Conservation (phyloP, 2,797 vertebrate genomes). For the Mus minutoides region DNA sequence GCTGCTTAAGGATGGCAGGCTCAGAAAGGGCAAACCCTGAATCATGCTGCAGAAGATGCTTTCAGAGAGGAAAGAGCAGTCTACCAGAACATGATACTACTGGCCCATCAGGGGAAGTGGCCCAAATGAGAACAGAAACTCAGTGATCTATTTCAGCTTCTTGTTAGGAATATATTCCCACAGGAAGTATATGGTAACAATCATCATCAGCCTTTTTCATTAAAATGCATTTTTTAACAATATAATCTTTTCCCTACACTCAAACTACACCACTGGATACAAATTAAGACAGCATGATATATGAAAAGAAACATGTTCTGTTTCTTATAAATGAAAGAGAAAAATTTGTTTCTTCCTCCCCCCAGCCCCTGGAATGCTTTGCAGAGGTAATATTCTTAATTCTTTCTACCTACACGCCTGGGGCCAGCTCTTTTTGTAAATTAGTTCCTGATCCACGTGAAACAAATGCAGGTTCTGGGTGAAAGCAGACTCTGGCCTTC, state of each 20-base stretch:
- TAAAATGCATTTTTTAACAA: background rate
- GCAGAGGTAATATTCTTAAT: constrained; percentile 38
- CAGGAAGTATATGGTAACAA: background rate
- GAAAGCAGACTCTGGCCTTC: background rate
- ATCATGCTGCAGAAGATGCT: background rate
- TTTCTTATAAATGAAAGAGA: background rate
- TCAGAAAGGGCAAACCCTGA: background rate
- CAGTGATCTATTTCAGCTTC: background rate
- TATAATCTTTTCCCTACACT: background rate
- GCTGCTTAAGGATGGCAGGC: background rate
- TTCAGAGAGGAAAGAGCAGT: background rate
- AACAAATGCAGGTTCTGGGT: background rate
- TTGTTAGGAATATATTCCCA: background rate
- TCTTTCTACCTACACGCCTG: background rate
- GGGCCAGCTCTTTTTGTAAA: constrained; percentile 24
- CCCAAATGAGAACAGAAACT: background rate
- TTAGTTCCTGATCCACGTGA: constrained; percentile 48
- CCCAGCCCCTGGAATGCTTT: constrained; percentile 44
- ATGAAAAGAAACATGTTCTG: background rate
- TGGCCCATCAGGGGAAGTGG: background rate
- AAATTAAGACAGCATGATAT: background rate
- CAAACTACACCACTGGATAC: background rate
- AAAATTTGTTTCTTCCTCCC: background rate
- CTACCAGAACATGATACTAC: background rate
- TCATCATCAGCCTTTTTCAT: background rate